Conservation (phyloP, 2,797 vertebrate genomes). For the Cuniculus paca region DNA sequence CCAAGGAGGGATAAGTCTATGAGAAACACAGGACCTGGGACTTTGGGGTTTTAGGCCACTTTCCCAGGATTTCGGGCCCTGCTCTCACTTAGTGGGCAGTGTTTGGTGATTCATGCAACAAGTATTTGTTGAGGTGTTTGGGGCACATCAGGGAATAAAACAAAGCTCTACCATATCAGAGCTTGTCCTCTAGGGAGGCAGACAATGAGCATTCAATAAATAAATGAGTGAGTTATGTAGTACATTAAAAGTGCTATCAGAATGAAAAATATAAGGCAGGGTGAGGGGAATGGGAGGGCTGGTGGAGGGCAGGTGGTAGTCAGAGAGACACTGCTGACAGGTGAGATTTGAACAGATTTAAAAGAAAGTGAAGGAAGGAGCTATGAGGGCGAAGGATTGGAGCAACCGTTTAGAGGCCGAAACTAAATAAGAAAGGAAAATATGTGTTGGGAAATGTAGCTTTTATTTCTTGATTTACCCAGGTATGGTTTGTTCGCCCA, state of each 20-base stretch:
- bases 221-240: neutral
- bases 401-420: neutral
- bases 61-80: neutral
- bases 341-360: neutral
- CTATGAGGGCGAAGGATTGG: rapidly evolving
- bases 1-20: neutral
- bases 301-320: neutral
- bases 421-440: neutral
- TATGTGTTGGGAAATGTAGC: neutral
- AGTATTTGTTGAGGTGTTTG: neutral
- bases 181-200: neutral
- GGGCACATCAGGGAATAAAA: neutral
- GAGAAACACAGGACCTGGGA: neutral
- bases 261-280: no score
- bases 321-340: neutral
- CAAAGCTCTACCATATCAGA: neutral
- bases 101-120: neutral
- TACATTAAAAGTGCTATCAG: neutral
- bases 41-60: neutral
- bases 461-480: neutral
- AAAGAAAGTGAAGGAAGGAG: neutral
- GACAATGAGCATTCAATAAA: neutral
- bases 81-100: neutral
- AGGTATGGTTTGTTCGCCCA: neutral
- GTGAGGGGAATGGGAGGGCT: neutral